Base-by-base conservation (phyloP, 2,888 invertebrate species). In the Pyralis farinalis region DNA sequence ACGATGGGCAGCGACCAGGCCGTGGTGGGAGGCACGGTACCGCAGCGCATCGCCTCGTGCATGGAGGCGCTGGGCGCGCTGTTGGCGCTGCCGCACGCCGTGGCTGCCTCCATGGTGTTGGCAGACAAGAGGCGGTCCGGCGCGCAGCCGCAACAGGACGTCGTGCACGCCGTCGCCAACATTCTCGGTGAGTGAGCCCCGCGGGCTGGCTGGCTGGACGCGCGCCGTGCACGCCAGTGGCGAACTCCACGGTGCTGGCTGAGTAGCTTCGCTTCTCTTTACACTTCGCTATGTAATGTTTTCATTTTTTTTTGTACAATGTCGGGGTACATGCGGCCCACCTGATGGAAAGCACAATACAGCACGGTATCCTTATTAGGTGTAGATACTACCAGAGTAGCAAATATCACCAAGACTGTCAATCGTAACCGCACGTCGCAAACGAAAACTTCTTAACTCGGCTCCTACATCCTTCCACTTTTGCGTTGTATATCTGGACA, bases 41-140 rank as follows among this genome's bases (percentile, higher is more conserved):
- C 99, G 8, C 99, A 99, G 85, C 93, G 97, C 58, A 97, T 99
- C 91, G 85, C 93, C n/a, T 98, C 97, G 16, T 99, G 99, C 79
- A 87, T 99, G 60, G 87, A 93, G 55, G 94, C 96, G 31, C 93
- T 99, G 80, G 98, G 98, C 71, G 73, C 91, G 39, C 97, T 99
- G 91, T 91, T 99, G 58, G 96, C 97, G 74, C 96, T 96, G 85
- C 94, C 96, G 6, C 94, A 96, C 71, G 92, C 97, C 1, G 95
- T 96, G 25, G 84, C 94, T 20, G 93, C 95, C 0, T 94, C 94
- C 50, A 93, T 96, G 92, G 97, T 98, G 40, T 91, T 97, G 28
- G 97, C 97, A 5, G 96, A 97, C 70, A 97, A 95, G 79, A 91
- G 93, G 34, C 94, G 93, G 62, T 72, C 90, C 1, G 87, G 91